These are phyloP conservation scores for Pseudomyrmex pallidus DNA, from an alignment of 1,140 invertebrate species.

Conservation along the genomic window DNA sequence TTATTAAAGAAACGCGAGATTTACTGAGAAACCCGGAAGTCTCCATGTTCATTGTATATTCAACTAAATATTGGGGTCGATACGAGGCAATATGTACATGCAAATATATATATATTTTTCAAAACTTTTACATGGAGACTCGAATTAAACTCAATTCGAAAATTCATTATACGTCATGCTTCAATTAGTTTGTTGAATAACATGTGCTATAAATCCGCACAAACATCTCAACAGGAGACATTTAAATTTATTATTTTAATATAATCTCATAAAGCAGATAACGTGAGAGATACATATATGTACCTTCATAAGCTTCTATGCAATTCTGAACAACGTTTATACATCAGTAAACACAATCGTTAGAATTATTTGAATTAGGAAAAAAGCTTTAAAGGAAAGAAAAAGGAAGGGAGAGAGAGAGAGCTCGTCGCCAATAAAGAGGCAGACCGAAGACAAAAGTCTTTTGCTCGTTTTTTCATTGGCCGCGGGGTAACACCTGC, in stretches of 20 bases:
- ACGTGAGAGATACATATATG: too few relatives aligned
- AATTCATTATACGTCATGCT: too few relatives aligned
- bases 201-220: neutral
- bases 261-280: too few relatives aligned
- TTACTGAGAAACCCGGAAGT: neutral
- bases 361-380: constrained; percentile 32
- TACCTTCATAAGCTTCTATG: too few relatives aligned
- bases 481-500: constrained; percentile 63
- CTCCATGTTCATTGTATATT: too few relatives aligned
- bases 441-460: constrained; percentile 47
- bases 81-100: neutral
- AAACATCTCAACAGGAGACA: neutral
- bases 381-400: constrained; percentile 10
- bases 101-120: neutral
- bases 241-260: too few relatives aligned
- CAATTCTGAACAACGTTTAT: neutral
- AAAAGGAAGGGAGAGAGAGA: neutral
- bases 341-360: neutral
- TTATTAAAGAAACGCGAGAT: constrained; percentile 43
- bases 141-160: neutral
- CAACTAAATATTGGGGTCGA: too few relatives aligned
- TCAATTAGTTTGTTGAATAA: too few relatives aligned
- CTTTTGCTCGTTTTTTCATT: constrained; percentile 63
- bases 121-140: neutral
- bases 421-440: constrained; percentile 42